Evolutionary conservation across 2,797 vertebrate genomes (phyloP).

Genomic region (Crax fasciolata): DNA sequence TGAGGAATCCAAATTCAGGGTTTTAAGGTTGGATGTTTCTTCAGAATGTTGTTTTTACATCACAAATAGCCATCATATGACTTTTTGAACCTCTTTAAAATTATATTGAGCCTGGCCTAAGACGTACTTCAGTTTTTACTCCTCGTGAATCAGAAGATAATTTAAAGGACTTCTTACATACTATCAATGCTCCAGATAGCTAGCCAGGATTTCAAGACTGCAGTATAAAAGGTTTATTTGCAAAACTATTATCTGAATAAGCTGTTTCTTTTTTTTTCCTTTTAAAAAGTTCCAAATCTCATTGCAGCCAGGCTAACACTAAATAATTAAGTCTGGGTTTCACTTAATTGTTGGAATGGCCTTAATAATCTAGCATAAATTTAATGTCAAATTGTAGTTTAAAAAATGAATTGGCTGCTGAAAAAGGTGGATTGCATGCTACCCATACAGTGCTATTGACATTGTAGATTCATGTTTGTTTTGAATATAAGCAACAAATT

Average conservation of each 20-base stretch:
- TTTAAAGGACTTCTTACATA: neutral
- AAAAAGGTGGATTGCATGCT: neutral
- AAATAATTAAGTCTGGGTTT: neutral
- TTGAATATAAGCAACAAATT: conserved; percentile 11
- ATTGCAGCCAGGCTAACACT: neutral
- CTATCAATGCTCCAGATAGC: neutral
- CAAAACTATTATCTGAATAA: neutral
- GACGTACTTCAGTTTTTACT: neutral
- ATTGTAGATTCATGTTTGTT: neutral
- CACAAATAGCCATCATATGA: neutral
- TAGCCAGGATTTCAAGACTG: neutral
- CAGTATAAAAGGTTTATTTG: neutral
- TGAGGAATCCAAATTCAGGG: neutral
- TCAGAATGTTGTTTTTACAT: neutral
- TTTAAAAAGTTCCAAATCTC: neutral
- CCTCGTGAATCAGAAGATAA: neutral
- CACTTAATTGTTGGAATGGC: conserved; percentile 9
- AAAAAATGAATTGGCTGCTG: conserved; percentile 2
- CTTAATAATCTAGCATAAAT: neutral
- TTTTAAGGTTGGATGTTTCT: neutral
- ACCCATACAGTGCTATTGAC: neutral
- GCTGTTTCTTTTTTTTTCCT: neutral
- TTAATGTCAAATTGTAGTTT: neutral
- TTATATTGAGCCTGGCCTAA: neutral
- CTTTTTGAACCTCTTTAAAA: neutral